These are phyloP conservation scores for Lithobates sylvaticus DNA, from an alignment of 2,797 vertebrate genomes.

Conservation along the genomic window DNA sequence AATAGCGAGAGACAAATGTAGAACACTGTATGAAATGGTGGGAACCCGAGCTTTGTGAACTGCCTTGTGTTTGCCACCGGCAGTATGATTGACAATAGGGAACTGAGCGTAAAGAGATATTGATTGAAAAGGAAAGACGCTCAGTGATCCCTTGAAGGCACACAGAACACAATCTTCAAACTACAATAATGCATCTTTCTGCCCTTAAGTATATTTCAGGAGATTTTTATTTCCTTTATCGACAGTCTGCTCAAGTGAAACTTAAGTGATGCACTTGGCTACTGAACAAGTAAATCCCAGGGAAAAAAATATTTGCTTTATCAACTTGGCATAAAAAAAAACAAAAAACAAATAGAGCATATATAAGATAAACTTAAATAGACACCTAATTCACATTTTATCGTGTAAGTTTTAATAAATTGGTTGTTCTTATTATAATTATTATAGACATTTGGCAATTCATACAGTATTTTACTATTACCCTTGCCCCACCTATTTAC, in stretches of 20 bases:
- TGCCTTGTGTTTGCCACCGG: constrained; percentile 56
- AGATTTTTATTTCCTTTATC: constrained; percentile 62
- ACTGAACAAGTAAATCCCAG: constrained; percentile 48
- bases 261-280: constrained; percentile 56
- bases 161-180: constrained; percentile 53
- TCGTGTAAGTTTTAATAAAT: not conserved
- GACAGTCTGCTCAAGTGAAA: constrained; percentile 62
- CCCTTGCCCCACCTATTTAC: no score
- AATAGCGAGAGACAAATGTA: constrained; percentile 72
- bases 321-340: constrained; percentile 21
- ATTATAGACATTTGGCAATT: not conserved
- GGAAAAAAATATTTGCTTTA: constrained; percentile 45
- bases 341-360: not conserved
- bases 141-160: constrained; percentile 60
- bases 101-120: constrained; percentile 62
- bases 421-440: not conserved
- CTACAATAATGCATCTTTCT: constrained; percentile 61
- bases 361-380: not conserved
- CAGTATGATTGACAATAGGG: constrained; percentile 59
- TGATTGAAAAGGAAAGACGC: constrained; percentile 59
- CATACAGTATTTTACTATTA: no score
- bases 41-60: constrained; percentile 46
- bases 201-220: constrained; percentile 62
- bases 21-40: constrained; percentile 65
- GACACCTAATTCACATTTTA: not conserved